A percentile compares a stretch with the other conserved stretches of the same genome.
phyloP scores from a whole-genome alignment of 1,140 invertebrate genomes.

The Condylostylus longicornis region DNA sequence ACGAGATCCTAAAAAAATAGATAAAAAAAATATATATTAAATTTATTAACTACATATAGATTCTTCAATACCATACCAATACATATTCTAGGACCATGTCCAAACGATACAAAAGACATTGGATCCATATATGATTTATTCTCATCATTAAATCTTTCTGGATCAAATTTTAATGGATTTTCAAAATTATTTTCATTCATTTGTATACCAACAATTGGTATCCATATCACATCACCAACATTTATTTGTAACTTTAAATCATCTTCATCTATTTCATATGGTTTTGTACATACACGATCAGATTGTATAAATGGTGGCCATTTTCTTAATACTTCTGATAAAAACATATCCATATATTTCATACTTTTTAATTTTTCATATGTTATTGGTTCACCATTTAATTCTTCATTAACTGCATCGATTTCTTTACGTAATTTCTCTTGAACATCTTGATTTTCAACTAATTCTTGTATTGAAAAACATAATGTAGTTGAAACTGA shows the following conservation, averaged over 20 bases:
- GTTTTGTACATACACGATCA: conserved; percentile 37
- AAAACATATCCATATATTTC: conserved; percentile 48
- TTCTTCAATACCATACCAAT: conserved; percentile 33
- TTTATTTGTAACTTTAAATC: conserved; percentile 18
- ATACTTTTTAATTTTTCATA: conserved; percentile 39
- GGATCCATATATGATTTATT: conserved; percentile 30
- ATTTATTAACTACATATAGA: background rate
- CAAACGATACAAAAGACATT: conserved; percentile 40
- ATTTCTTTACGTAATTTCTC: conserved; percentile 42
- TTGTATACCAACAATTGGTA: conserved; percentile 34
- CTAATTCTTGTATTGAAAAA: conserved; percentile 36
- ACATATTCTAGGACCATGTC: conserved; percentile 42
- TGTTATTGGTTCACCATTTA: conserved; percentile 30
- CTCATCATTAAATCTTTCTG: conserved; percentile 36
- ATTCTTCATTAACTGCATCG: conserved; percentile 22
- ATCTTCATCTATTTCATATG: conserved; percentile 31
- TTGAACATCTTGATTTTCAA: conserved; percentile 41
- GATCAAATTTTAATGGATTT: conserved; percentile 36
- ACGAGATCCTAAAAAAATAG: conserved; percentile 27
- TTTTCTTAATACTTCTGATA: conserved; percentile 41
- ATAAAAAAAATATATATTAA: background rate
- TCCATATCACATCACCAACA: conserved; percentile 20
- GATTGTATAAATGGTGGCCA: conserved; percentile 36
- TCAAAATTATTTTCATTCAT: conserved; percentile 36
- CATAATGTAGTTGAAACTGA: conserved; percentile 41